Conservation (phyloP, 2,888 invertebrate species). For the Caenorhabditis imperialis region DNA sequence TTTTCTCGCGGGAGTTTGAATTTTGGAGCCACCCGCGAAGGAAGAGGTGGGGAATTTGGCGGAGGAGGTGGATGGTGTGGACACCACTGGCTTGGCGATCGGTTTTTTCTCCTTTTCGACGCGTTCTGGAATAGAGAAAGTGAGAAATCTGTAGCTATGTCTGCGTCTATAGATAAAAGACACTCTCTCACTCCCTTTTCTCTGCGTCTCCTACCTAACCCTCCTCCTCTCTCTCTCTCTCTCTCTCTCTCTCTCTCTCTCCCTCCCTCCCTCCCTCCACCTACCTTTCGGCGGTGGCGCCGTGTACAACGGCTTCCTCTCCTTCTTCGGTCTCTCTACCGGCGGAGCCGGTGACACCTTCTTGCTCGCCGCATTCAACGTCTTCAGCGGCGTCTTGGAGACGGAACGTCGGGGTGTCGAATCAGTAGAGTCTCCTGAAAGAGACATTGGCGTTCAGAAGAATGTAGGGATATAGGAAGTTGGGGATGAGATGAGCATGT, state of each 20-base stretch:
- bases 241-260: no score
- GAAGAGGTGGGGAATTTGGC: conserved; percentile 58
- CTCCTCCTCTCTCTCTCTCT: no score
- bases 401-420: conserved; percentile 23
- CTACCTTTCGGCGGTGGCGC: conserved; percentile 63
- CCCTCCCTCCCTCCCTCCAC: no score
- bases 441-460: conserved; percentile 12
- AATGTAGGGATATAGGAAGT: conserved; percentile 4
- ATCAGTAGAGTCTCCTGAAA: conserved; percentile 43
- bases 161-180: no score
- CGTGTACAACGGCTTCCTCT: conserved; percentile 63
- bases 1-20: conserved; percentile 37
- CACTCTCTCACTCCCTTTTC: no score
- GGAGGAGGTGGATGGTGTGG: conserved; percentile 1
- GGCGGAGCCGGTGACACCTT: conserved; percentile 46
- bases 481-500: conserved; percentile 14
- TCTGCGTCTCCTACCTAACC: no score
- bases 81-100: conserved; percentile 13
- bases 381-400: conserved; percentile 54
- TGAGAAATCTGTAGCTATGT: no score
- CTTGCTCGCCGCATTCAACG: conserved; percentile 43
- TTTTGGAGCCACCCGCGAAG: conserved; percentile 50
- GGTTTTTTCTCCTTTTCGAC: conserved; percentile 50
- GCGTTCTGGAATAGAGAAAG: conserved; percentile 35
- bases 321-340: conserved; percentile 58